Evolutionary conservation across 2,888 invertebrate species (phyloP), one percentile per base, ranked within the genome.

Genomic region (Caenorhabditis angaria): DNA sequence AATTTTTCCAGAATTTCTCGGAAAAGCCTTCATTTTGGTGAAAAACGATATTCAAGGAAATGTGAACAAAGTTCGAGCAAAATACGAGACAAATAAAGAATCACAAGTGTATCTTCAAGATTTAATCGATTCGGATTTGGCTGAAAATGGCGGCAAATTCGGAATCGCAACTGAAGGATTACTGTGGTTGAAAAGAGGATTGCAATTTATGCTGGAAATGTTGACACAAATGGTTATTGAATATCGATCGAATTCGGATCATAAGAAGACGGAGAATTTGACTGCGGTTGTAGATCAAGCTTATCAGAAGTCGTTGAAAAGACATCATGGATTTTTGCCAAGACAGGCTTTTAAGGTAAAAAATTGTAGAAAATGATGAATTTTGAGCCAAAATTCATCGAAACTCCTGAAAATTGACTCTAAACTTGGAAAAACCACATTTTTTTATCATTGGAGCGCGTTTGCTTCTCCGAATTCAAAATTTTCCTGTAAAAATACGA

Each of bases 131-230:
- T 61, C 70, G 18, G 86, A 86, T 76, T 67, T 86, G 58, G 60
- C 55, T 8, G 84, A 83, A 25, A 65, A 85, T 57, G 78, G 77
- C 29, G 86, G 85, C 4, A 82, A 82, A 58, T 65, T 86, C 29
- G 85, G 85, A 47, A 69, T 82, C 27, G 84, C 86, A 18, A 83
- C 86, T 0, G 86, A 86, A 61, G 86, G 87, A 25, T 65, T 86
- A 55, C 70, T 86, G 8, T 86, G 86, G 86, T 71, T 86, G 47
- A 86, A 86, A 67, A 75, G 86, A 76, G 86, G 86, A 4, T 79
- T 86, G 18, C 83, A 85, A 66, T 86, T 86, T 69, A 87, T 86
- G 86, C 70, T 86, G n/a, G 78, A 82, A 54, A 68, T 86, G 63
- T 72, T 86, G 25, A 56, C 73, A 10, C 61, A 70, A 24, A 78